Evolutionary conservation across 2,797 vertebrate species (phyloP).

Genomic region (Muscicapa striata): DNA sequence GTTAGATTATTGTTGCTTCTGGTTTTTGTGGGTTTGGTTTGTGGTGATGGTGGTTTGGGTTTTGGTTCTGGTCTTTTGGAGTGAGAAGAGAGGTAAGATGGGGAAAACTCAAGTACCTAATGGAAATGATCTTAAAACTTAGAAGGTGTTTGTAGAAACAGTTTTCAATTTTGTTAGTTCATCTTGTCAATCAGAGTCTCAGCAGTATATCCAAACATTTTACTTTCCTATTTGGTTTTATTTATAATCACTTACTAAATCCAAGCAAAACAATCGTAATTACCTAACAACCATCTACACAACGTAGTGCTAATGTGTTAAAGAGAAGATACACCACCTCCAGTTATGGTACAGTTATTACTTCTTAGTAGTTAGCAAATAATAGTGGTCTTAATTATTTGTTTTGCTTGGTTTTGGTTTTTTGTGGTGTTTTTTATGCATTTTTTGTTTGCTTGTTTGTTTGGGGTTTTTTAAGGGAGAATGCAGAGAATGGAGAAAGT

Average conservation of each 20-base stretch:
- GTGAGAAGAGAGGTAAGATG: neutral
- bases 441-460: neutral
- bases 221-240: neutral
- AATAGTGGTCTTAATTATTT: neutral
- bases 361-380: neutral
- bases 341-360: neutral
- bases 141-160: neutral
- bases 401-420: neutral
- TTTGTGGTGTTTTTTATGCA: neutral
- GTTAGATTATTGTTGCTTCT: neutral
- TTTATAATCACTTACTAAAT: neutral
- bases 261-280: neutral
- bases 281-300: neutral
- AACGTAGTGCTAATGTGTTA: neutral
- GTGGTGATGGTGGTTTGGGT: fast-evolving
- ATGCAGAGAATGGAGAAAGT: neutral
- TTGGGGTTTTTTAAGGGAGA: neutral
- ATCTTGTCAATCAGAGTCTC: neutral
- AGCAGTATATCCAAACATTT: neutral
- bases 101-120: neutral
- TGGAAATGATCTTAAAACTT: neutral
- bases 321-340: neutral
- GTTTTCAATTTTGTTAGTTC: neutral
- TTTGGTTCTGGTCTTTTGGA: neutral
- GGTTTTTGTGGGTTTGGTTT: neutral